Evolutionary conservation across 2,888 invertebrate species (phyloP).

Genomic region (Ametastegia equiseti): DNA sequence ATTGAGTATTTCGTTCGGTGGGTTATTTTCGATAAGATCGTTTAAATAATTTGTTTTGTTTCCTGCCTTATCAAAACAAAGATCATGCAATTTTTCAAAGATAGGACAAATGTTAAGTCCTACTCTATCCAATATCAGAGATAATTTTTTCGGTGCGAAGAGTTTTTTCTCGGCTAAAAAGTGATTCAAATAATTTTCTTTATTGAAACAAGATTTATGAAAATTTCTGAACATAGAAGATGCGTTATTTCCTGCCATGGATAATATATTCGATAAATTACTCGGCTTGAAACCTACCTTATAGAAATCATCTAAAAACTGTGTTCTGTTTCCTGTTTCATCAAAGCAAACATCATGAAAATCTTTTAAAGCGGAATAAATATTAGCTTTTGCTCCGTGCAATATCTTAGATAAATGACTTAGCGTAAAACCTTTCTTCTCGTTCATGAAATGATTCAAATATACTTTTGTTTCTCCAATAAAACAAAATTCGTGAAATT

Average conservation of each 20-base stretch:
- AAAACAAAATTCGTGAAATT: slow-evolving; percentile 64
- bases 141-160: slow-evolving; percentile 64
- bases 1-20: slow-evolving; percentile 55
- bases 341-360: slow-evolving; percentile 66
- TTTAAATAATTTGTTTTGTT: slow-evolving; percentile 66
- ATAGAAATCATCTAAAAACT: slow-evolving; percentile 62
- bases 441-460: slow-evolving; percentile 57
- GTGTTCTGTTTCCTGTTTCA: slow-evolving; percentile 63
- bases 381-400: slow-evolving; percentile 63
- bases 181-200: slow-evolving; percentile 64
- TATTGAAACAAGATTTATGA: slow-evolving; percentile 64
- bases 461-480: slow-evolving; percentile 61
- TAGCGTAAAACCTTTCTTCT: slow-evolving; percentile 55
- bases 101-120: slow-evolving; percentile 54
- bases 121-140: slow-evolving; percentile 56
- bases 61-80: slow-evolving; percentile 66
- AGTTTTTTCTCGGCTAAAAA: slow-evolving; percentile 61
- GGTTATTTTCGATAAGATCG: slow-evolving; percentile 59
- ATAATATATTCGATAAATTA: slow-evolving; percentile 65
- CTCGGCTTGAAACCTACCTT: slow-evolving; percentile 53
- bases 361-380: slow-evolving; percentile 65
- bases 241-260: slow-evolving; percentile 65
- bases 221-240: slow-evolving; percentile 64
- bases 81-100: slow-evolving; percentile 62
- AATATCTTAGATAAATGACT: slow-evolving; percentile 64